Evolutionary conservation across 2,888 invertebrate species (phyloP).

Genomic region (Volucella bombylans): DNA sequence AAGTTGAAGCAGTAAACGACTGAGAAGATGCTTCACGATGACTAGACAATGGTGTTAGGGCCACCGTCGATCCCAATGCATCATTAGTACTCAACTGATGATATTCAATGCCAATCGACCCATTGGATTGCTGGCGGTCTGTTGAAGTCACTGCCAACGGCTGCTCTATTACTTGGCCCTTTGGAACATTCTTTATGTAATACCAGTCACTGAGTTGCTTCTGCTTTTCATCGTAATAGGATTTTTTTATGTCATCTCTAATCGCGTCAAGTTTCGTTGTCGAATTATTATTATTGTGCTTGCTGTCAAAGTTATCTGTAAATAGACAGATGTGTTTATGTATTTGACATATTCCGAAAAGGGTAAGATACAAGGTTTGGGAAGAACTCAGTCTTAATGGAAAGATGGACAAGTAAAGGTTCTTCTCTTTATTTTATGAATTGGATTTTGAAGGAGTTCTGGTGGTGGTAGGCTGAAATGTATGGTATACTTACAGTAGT

Average conservation of each 20-base stretch:
- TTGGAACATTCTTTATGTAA: conserved; percentile 75
- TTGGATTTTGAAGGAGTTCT: conserved; percentile 1
- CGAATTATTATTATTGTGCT: conserved; percentile 68
- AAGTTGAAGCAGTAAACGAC: conserved; percentile 41
- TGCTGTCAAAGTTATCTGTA: conserved; percentile 72
- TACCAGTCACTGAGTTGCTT: conserved; percentile 77
- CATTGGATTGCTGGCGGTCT: conserved; percentile 39
- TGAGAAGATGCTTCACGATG: conserved; percentile 55
- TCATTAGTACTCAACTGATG: conserved; percentile 45
- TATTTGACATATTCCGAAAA: conserved; percentile 9
- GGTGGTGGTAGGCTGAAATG: not conserved
- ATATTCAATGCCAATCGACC: conserved; percentile 59
- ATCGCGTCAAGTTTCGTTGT: conserved; percentile 70
- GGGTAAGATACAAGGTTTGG: not conserved
- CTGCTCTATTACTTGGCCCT: conserved; percentile 36
- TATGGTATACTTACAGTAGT: conserved; percentile 64
- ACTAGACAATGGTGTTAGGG: conserved; percentile 43
- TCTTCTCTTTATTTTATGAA: conserved; percentile 25
- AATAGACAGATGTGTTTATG: conserved; percentile 44
- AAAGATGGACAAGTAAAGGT: conserved; percentile 14
- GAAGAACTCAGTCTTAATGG: not conserved
- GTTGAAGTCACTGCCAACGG: conserved; percentile 8
- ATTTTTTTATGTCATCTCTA: conserved; percentile 72
- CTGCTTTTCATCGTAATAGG: conserved; percentile 75
- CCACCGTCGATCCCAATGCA: conserved; percentile 33